Conservation (phyloP, 2,888 invertebrate genomes). For the Zygogramma bicolorata region DNA sequence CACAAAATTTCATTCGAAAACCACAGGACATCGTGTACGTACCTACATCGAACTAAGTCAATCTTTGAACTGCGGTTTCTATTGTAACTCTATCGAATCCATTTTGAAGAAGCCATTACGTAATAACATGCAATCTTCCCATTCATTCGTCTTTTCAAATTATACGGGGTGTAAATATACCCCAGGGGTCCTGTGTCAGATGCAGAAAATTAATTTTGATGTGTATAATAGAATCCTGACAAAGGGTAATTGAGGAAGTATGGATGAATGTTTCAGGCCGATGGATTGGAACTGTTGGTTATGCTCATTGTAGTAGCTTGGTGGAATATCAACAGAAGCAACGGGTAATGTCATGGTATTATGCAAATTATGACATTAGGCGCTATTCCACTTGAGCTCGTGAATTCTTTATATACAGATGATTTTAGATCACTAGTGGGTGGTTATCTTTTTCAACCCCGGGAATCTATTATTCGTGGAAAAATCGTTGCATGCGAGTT, state of each 20-base stretch:
- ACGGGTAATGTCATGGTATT: not conserved
- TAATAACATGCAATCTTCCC: not conserved
- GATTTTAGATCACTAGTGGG: not conserved
- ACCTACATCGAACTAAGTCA: no score
- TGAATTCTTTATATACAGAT: not conserved
- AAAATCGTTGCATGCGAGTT: no score
- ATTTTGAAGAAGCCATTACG: slow-evolving; percentile 6
- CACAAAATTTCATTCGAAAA: no score
- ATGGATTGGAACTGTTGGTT: slow-evolving; percentile 5
- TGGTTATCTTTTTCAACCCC: not conserved
- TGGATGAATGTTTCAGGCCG: slow-evolving; percentile 17
- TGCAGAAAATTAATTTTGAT: slow-evolving; percentile 16
- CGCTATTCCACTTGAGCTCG: not conserved
- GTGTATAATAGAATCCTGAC: slow-evolving; percentile 8
- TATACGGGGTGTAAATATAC: slow-evolving; percentile 12
- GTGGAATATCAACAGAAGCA: slow-evolving; percentile 13
- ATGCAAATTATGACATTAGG: slow-evolving; percentile 4
- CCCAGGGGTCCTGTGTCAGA: slow-evolving; percentile 1
- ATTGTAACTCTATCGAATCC: not conserved
- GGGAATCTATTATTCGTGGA: no score
- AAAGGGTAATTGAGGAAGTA: slow-evolving; percentile 24
- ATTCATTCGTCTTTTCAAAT: slow-evolving; percentile 4
- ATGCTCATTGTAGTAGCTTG: not conserved
- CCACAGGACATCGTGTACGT: no score
- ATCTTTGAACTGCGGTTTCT: not conserved